Conservation (phyloP, 2,113 vertebrate genomes). For the Heterotilapia buettikoferi region DNA sequence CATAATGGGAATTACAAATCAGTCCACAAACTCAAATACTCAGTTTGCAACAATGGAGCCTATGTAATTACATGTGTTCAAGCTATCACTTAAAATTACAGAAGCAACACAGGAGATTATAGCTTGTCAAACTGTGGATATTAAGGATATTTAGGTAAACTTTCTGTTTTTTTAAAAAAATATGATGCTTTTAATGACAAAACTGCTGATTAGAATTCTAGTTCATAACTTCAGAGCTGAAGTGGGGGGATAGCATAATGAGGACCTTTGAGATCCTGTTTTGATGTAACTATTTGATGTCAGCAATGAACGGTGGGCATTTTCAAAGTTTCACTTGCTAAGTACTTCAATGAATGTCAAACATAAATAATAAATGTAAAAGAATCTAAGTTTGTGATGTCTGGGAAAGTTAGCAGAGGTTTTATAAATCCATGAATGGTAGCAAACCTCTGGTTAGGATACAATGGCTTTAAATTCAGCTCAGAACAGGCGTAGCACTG, state of each 20-base stretch:
- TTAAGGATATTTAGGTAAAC: not conserved
- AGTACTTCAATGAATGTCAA: constrained; percentile 51
- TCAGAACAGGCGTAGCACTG: not conserved
- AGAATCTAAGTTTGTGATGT: constrained; percentile 27
- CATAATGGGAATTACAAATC: constrained; percentile 53
- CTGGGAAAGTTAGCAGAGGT: not conserved
- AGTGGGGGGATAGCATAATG: constrained; percentile 46
- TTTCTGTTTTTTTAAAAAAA: not conserved
- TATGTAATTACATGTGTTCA: constrained; percentile 10
- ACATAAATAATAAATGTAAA: constrained; percentile 56
- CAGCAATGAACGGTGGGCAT: constrained; percentile 48
- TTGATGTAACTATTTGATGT: constrained; percentile 61
- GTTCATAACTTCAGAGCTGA: constrained; percentile 20
- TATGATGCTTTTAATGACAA: constrained; percentile 9
- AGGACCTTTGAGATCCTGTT: constrained; percentile 64
- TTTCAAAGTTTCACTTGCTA: constrained; percentile 41
- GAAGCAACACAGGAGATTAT: not conserved
- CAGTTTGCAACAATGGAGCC: not conserved
- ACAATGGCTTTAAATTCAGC: not conserved
- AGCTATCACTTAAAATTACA: constrained; percentile 8
- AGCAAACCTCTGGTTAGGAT: not conserved
- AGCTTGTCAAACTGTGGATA: not conserved
- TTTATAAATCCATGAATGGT: not conserved
- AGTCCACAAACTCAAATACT: constrained; percentile 35
- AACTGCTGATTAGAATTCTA: not conserved